Evolutionary conservation across 1,140 invertebrate species (phyloP).

Genomic region (Linepithema humile): DNA sequence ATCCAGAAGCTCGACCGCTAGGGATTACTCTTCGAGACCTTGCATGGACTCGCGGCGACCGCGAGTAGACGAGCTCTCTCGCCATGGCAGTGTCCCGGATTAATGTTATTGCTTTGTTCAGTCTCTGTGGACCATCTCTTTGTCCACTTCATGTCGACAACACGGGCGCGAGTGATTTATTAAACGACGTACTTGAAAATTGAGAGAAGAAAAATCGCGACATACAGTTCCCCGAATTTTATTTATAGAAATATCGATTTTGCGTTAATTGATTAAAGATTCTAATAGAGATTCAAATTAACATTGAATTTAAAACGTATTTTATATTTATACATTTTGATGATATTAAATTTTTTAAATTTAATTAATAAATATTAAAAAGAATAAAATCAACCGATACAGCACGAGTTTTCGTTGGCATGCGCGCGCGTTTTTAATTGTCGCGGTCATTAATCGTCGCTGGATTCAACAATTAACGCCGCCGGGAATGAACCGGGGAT

Average conservation of each 20-base stretch:
- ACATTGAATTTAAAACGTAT: too few relatives aligned
- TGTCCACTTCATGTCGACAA: slow-evolving; percentile 54
- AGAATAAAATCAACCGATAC: background rate
- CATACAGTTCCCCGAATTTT: background rate
- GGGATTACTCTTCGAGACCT: slow-evolving; percentile 78
- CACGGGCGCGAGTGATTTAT: slow-evolving; percentile 30
- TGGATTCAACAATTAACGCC: background rate
- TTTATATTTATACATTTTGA: too few relatives aligned
- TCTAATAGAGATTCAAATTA: background rate
- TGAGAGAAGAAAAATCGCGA: background rate
- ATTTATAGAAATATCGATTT: background rate
- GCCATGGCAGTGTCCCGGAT: slow-evolving; percentile 73
- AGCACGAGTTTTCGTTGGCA: background rate
- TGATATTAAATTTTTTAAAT: too few relatives aligned
- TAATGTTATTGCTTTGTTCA: slow-evolving; percentile 82
- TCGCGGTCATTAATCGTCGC: slow-evolving; percentile 1
- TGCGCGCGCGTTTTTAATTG: background rate
- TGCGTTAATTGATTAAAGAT: background rate
- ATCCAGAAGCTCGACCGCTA: slow-evolving; percentile 78
- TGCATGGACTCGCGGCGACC: slow-evolving; percentile 64
- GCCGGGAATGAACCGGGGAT: background rate
- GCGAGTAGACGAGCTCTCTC: slow-evolving; percentile 66
- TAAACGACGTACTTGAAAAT: background rate
- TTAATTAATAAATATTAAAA: too few relatives aligned
- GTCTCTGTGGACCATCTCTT: slow-evolving; percentile 64